These are phyloP conservation scores for Echeneis naucrates DNA, from an alignment of 2,797 vertebrate genomes.

Conservation along the genomic window DNA sequence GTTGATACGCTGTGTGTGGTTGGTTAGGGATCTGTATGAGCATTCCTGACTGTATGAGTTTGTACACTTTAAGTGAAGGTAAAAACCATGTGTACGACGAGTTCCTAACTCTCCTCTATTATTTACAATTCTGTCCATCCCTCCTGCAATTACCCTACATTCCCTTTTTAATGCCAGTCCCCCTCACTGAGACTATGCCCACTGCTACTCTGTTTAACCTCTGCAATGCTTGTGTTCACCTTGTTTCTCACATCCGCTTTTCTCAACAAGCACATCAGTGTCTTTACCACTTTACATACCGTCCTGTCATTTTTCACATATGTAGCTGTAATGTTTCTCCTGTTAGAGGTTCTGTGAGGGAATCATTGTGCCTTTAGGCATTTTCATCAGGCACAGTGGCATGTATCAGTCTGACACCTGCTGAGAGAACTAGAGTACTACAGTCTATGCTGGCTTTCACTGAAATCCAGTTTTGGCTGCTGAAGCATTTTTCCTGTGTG, in stretches of 20 bases:
- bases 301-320: constrained; percentile 35
- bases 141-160: constrained; percentile 64
- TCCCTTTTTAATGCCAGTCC: constrained; percentile 35
- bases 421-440: constrained; percentile 59
- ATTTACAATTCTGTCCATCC: constrained; percentile 76
- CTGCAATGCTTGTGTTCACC: constrained; percentile 24
- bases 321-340: constrained; percentile 36
- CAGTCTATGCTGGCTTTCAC: constrained; percentile 47
- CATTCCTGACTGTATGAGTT: constrained; percentile 31
- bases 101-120: constrained; percentile 78
- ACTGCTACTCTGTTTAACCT: constrained; percentile 33
- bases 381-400: constrained; percentile 38
- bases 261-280: constrained; percentile 27
- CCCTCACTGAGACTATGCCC: constrained; percentile 56
- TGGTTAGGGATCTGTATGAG: constrained; percentile 22
- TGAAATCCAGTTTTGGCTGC: constrained; percentile 55
- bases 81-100: constrained; percentile 53
- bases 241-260: constrained; percentile 19
- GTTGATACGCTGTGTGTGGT: constrained; percentile 26
- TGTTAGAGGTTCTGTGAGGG: constrained; percentile 45
- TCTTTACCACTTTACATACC: constrained; percentile 35
- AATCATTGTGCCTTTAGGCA: constrained; percentile 53
- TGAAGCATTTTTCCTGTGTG: constrained; percentile 42
- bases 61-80: constrained; percentile 36
- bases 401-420: constrained; percentile 75